Evolutionary conservation across 1,140 invertebrate genomes (phyloP).

Genomic region (Ceratosolen solmsi): DNA sequence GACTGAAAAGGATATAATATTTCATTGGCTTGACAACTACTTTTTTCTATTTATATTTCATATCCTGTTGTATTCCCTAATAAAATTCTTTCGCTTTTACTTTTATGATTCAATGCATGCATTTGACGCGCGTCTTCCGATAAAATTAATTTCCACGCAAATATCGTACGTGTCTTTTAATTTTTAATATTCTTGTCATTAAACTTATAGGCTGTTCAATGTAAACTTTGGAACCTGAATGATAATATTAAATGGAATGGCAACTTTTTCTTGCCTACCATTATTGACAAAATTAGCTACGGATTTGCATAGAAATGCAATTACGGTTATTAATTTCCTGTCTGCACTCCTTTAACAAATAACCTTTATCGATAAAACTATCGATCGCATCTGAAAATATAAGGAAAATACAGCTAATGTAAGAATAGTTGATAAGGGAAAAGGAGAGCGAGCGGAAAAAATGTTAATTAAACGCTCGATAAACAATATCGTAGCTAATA

Average conservation of each 20-base stretch:
- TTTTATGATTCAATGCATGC: too few relatives aligned
- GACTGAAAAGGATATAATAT: too few relatives aligned
- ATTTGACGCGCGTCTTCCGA: too few relatives aligned
- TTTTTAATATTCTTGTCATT: too few relatives aligned
- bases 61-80: too few relatives aligned
- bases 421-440: background rate
- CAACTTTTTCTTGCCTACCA: background rate
- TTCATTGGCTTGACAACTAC: too few relatives aligned
- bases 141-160: too few relatives aligned
- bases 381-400: background rate
- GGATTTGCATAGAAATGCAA: background rate
- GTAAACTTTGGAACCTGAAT: background rate
- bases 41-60: too few relatives aligned
- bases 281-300: background rate
- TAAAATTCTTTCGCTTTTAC: too few relatives aligned
- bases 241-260: too few relatives aligned
- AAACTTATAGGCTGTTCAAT: too few relatives aligned
- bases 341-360: background rate
- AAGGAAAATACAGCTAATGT: background rate
- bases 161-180: too few relatives aligned
- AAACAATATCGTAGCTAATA: conserved; percentile 2
- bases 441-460: background rate
- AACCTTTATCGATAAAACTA: conserved; percentile 10
- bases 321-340: conserved; percentile 24
- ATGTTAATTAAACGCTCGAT: conserved; percentile 12